A percentile compares a stretch with the other conserved stretches of the same genome.
Conservation (phyloP, 2,797 vertebrate species). For the Epinephelus coioides region DNA sequence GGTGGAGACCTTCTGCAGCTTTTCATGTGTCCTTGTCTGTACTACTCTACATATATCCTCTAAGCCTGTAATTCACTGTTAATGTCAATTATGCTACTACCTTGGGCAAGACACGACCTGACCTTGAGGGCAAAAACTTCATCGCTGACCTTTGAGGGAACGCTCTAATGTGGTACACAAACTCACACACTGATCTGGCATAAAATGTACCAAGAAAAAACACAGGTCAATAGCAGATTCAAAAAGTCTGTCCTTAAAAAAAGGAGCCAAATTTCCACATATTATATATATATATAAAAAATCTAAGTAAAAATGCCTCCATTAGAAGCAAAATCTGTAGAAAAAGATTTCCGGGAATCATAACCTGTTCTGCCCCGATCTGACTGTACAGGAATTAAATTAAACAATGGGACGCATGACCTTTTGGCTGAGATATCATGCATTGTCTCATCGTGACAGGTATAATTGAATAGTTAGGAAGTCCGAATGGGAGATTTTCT, state of each 20-base stretch:
- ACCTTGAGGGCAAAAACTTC: conserved; percentile 56
- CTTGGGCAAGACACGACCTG: conserved; percentile 34
- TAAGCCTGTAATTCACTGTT: conserved; percentile 23
- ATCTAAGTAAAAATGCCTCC: conserved; percentile 1
- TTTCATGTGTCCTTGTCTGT: conserved; percentile 35
- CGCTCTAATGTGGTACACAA: conserved; percentile 34
- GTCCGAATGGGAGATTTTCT: conserved; percentile 34
- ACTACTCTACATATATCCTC: conserved; percentile 38
- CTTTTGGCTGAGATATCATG: conserved; percentile 38
- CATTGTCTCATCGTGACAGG: conserved; percentile 19
- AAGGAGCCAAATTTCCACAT: not conserved
- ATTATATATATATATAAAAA: not conserved
- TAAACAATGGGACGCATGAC: conserved; percentile 6
- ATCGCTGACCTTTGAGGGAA: conserved; percentile 56
- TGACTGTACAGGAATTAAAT: conserved; percentile 4
- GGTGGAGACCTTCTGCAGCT: conserved; percentile 35
- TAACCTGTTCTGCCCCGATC: conserved; percentile 15
- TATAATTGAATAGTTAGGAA: conserved; percentile 24
- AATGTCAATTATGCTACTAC: conserved; percentile 40
- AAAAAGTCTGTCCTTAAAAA: conserved; percentile 17
- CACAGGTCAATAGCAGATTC: not conserved
- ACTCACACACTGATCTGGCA: conserved; percentile 22
- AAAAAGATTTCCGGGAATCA: conserved; percentile 7
- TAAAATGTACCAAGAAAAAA: conserved; percentile 43
- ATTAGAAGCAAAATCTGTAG: not conserved